Evolutionary conservation across 2,888 invertebrate genomes (phyloP).

Genomic region (Acanthosepion esculentum): DNA sequence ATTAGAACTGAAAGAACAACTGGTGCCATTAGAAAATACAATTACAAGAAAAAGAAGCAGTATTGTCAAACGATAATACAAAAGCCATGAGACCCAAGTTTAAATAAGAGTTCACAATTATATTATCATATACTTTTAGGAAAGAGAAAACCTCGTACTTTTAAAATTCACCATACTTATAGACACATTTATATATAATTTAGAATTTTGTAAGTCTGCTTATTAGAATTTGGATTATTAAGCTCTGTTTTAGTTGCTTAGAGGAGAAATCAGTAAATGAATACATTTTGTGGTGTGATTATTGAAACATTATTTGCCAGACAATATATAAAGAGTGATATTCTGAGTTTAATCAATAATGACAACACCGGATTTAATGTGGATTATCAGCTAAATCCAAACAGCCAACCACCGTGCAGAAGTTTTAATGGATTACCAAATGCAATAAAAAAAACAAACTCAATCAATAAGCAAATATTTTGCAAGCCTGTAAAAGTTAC

Average conservation of each 20-base stretch:
- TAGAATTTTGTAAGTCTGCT: not conserved
- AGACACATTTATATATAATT: not conserved
- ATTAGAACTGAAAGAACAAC: not conserved
- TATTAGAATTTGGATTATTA: not conserved
- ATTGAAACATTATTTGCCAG: not conserved
- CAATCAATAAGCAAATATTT: not conserved
- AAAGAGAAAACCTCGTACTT: no score
- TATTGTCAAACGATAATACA: not conserved
- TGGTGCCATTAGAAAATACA: not conserved
- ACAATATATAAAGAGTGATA: not conserved
- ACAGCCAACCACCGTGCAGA: not conserved
- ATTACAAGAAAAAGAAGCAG: not conserved
- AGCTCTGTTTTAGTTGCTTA: not conserved
- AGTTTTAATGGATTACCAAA: not conserved
- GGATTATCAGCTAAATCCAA: not conserved
- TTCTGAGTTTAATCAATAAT: not conserved
- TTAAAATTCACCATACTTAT: no score
- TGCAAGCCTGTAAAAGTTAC: not conserved
- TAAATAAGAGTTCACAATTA: not conserved
- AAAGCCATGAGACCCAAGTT: not conserved
- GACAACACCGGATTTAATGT: not conserved
- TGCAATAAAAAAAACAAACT: not conserved
- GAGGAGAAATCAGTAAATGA: not conserved
- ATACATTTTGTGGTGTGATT: not conserved
- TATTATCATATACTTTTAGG: not conserved